Evolutionary conservation across 2,113 vertebrate species (phyloP).

Genomic region (Bubalus kerabau): DNA sequence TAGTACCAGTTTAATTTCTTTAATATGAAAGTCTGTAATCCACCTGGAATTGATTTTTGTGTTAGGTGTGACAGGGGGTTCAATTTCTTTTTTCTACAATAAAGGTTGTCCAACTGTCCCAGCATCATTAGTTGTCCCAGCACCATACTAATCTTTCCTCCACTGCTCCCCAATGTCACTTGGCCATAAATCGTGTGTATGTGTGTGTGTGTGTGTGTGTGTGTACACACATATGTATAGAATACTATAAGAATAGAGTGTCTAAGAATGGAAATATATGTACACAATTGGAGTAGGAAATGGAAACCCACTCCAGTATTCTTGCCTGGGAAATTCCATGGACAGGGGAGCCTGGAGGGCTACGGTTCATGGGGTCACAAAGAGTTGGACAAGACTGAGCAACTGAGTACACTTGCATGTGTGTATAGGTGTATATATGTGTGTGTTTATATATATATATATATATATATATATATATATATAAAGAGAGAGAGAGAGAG

Average conservation of each 20-base stretch:
- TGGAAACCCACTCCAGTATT: not conserved
- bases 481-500: too few relatives aligned
- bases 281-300: not conserved
- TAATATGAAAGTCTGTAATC: not conserved
- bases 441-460: too few relatives aligned
- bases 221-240: not conserved
- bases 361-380: not conserved
- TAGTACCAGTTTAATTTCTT: not conserved
- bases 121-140: not conserved
- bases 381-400: rapidly evolving
- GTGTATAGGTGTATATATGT: too few relatives aligned
- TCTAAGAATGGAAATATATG: not conserved
- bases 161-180: not conserved
- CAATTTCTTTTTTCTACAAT: not conserved
- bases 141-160: not conserved
- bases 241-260: not conserved
- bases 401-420: not conserved
- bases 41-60: not conserved
- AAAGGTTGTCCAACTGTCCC: not conserved
- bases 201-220: not conserved
- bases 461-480: too few relatives aligned
- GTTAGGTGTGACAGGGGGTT: not conserved
- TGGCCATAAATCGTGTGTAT: not conserved
- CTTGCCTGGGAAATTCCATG: not conserved
- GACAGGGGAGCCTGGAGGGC: not conserved